phyloP scores from a whole-genome alignment of 1,140 invertebrate genomes.

The Anoplolepis gracilipes region DNA sequence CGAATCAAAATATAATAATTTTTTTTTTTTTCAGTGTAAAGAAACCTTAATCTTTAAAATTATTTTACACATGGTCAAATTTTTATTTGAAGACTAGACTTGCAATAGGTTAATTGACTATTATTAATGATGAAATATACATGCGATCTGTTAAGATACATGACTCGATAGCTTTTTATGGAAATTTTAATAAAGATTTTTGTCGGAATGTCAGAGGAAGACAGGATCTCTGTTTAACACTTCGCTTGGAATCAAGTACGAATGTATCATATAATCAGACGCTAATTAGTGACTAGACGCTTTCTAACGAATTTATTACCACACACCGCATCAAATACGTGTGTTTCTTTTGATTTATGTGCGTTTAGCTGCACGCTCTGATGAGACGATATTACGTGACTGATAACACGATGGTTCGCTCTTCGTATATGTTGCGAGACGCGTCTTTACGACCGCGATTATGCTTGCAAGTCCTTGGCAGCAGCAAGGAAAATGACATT shows the following conservation, averaged over 20 bases:
- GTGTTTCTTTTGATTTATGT: not conserved
- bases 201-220: too few relatives aligned
- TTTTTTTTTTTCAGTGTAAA: too few relatives aligned
- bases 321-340: not conserved
- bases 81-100: not conserved
- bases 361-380: not conserved
- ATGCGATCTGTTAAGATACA: not conserved
- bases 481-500: conserved; percentile 31
- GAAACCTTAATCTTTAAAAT: not conserved
- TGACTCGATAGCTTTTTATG: not conserved
- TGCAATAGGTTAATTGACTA: not conserved
- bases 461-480: conserved; percentile 18
- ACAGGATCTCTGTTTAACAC: not conserved
- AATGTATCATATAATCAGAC: conserved; percentile 24
- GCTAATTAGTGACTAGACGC: conserved; percentile 5
- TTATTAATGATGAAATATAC: too few relatives aligned
- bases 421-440: not conserved
- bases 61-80: not conserved
- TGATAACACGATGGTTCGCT: conserved; percentile 8
- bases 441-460: conserved; percentile 12
- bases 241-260: not conserved
- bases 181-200: not conserved
- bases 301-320: conserved; percentile 20
- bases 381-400: conserved; percentile 12
- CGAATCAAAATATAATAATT: too few relatives aligned